Evolutionary conservation across 1,140 invertebrate genomes (phyloP), one percentile per base, ranked within the genome.

Genomic region (Piezodorus guildinii): DNA sequence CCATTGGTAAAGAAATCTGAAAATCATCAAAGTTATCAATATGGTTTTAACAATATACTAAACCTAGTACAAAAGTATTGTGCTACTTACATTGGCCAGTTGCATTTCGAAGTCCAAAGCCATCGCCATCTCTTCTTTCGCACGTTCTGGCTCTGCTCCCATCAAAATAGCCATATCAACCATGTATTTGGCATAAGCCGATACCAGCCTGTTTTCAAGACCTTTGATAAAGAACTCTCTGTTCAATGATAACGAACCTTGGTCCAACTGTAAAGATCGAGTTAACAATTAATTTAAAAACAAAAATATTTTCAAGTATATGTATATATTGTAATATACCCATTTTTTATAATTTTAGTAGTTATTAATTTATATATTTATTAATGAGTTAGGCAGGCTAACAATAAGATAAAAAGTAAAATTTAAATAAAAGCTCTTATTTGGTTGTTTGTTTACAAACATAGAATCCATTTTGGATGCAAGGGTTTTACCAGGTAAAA

Each of bases 101-200:
- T 85, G 80, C 16, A 92, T 92, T 79, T 99, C 95, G 71, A 98
- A 97, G 17, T 88, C 77, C 1, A 98, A 77, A 0, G 93, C 90
- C 59, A 91, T 85, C 21, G 78, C 80, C 46, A 98, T 79, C 71
- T 96, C 90, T 9, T 77, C 74, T 62, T 79, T 73, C 0, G 92
- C 93, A n/a, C 72, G 73, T 0, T 76, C 72, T 65, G 77, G 81
- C 21, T 94, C 77, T 5, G 91, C 89, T 16, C 95, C 95, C 43
- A 98, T 80, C 2, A 95, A 78, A 0, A 86, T 81, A 0, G 95
- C 90, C 58, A 96, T 86, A 67, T 92, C 88, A 0, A 91, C 85
- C 86, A 89, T 88, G 70, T 91, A 92, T 0, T 83, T 80, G 67
- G 87, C 87, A 73, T 92, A 91, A 4, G 86, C 87, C 46, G 79